Percentiles rank a stretch among this genome's conserved stretches.
Conservation (phyloP, 1,140 invertebrate genomes). For the Saccostrea echinata region DNA sequence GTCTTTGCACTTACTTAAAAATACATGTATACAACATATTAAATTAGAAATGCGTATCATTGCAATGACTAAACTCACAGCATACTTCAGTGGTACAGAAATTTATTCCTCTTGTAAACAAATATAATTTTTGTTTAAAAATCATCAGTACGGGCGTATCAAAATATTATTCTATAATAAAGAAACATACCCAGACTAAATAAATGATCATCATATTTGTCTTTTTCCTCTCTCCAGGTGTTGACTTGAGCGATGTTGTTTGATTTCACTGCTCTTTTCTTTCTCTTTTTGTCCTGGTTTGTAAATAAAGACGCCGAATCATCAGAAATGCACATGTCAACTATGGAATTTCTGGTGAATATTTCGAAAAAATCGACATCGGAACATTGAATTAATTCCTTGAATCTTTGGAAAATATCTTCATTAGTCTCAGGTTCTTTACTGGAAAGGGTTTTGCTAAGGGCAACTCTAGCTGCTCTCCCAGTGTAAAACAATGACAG, state of each 20-base stretch:
- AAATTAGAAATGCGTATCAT: no score
- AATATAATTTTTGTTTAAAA: no score
- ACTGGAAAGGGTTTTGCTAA: slow-evolving; percentile 3
- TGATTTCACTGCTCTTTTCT: neutral
- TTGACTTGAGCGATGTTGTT: slow-evolving; percentile 13
- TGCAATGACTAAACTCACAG: no score
- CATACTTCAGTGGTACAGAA: no score
- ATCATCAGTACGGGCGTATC: no score
- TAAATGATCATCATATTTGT: neutral
- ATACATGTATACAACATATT: no score
- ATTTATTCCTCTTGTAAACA: no score
- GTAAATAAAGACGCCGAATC: slow-evolving; percentile 3
- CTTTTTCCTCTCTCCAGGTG: slow-evolving; percentile 3
- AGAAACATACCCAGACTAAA: neutral
- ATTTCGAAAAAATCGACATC: neutral
- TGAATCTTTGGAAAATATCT: neutral
- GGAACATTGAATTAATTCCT: slow-evolving; percentile 12
- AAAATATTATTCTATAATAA: neutral
- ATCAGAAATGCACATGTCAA: slow-evolving; percentile 16
- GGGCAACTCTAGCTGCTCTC: slow-evolving; percentile 41
- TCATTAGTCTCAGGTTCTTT: neutral
- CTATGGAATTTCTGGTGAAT: neutral
- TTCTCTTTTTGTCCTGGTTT: slow-evolving; percentile 12
- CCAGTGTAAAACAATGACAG: slow-evolving; percentile 48
- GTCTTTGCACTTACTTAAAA: slow-evolving; percentile 4